Base-by-base conservation (phyloP, 1,140 invertebrate genomes). In the Papilio dardanus region DNA sequence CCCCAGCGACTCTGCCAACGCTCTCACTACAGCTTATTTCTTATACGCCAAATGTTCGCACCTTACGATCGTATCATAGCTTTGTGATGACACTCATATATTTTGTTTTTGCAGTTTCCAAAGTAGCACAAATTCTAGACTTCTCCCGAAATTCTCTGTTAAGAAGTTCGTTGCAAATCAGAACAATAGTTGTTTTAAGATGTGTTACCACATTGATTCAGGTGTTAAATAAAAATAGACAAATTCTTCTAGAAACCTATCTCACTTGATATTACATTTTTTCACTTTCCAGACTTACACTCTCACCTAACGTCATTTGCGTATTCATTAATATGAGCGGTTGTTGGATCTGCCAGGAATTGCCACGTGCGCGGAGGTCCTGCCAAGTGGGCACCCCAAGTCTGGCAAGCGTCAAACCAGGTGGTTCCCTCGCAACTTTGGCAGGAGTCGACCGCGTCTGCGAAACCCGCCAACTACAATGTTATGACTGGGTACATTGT, bases 21-120 rank as follows among this genome's bases (percentile, higher is more conserved):
- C 83, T 86, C 84, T 87, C 79, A 85, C 85, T 86, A 86, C 84
- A 87, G 82, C 81, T 81, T 87, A 83, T 88, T 81, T 88, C 83
- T 85, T 86, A 84, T 88, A 85, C 82, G 85, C 85, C 86, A 90
- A 86, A 87, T 86, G 88, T 87, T 87, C 83, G 81, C 87, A 88
- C 87, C 86, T 87, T 87, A 87, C 85, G 24, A 37, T 33, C 71
- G 69, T 80, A 77, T 86, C 84, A 89, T 88, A 85, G 83, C 85
- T 88, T 88, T 87, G 86, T 79, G 84, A 83, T 79, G 79, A 77
- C 85, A 84, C 86, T 85, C 82, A 85, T 84, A 82, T 83, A 84
- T 82, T 83, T 80, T 75, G 80, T 76, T 81, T 88, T 85, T 82
- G 76, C 83, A 81, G 81, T 83, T 83, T 86, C 84, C 80, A 73